Evolutionary conservation across 2,888 invertebrate genomes (phyloP).

Genomic region (Onthophagus sagittarius): DNA sequence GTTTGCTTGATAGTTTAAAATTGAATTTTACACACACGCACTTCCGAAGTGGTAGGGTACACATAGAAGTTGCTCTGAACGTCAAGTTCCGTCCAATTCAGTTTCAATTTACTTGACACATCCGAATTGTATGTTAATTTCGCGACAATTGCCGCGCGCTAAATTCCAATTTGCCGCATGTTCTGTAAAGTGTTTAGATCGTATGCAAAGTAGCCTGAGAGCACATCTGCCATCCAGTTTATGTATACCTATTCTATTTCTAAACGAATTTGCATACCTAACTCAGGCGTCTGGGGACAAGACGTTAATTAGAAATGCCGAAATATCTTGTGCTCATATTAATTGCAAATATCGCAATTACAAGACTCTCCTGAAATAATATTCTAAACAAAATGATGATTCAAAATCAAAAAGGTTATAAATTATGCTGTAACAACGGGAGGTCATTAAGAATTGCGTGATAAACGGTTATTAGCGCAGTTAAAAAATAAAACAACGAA

Average conservation of each 20-base stretch:
- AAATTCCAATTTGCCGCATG: constrained; percentile 7
- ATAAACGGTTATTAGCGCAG: neutral
- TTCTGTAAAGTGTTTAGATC: neutral
- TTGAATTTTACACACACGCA: neutral
- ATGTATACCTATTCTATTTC: neutral
- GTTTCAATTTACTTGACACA: neutral
- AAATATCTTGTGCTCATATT: neutral
- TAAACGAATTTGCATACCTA: neutral
- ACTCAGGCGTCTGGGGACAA: neutral
- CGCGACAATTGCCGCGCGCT: neutral
- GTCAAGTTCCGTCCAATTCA: neutral
- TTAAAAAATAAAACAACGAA: neutral
- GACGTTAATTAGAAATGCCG: neutral
- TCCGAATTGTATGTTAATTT: neutral
- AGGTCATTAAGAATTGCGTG: neutral
- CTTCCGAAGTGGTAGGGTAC: neutral
- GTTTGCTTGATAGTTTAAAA: neutral
- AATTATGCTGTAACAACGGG: neutral
- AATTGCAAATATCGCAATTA: neutral
- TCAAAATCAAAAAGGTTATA: no score
- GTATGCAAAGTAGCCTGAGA: neutral
- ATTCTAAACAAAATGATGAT: neutral
- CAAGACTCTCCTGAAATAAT: neutral
- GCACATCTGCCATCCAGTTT: constrained; percentile 2
- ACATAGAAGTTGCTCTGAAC: neutral